Evolutionary conservation across 2,797 vertebrate species (phyloP), one percentile per base, ranked within the genome.

Genomic region (Coccyzus lansbergi): DNA sequence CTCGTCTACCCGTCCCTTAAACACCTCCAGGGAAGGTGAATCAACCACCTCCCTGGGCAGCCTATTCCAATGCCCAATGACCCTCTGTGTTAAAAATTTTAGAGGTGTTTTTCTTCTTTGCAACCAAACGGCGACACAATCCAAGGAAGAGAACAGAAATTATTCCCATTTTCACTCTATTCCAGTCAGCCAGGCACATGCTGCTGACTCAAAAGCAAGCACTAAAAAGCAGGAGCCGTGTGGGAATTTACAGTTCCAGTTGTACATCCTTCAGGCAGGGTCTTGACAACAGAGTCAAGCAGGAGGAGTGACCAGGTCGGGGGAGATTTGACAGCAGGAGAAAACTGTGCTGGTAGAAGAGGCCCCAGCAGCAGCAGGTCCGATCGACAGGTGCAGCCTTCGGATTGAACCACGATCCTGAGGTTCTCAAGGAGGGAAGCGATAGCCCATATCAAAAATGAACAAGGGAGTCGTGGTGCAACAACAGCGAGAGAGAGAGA

Each of bases 161-260:
- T 85, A 89, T 85, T 95, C 68, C 84, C 34, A 81, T 86, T 60
- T 92, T 72, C 59, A 62, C 71, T 63, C 48, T 86, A 60, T 65
- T 88, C 85, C 88, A 87, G 74, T 72, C 59, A 92, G 85, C 86
- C 70, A 63, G 77, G 67, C 70, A 46, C 70, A 68, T 3, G 21
- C 28, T 86, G 88, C 89, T 94, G 94, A 90, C 83, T 94, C 92
- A 93, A 86, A 80, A 96, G 65, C 76, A 72, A 82, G 69, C 55
- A 76, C 65, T 77, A 95, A 95, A 92, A 93, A 88, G 80, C 64
- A 74, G 53, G 69, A 93, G 82, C 49, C 76, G n/a, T 48, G 67
- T 2, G 9, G 77, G 82, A 84, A 72, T 71, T 86, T 84, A 76
- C 53, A 86, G 65, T 86, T 78, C 70, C 71, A 63, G 82, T 25